Evolutionary conservation across 2,797 vertebrate species (phyloP), one percentile per base, ranked within the genome.

Genomic region (Melopsittacus undulatus): DNA sequence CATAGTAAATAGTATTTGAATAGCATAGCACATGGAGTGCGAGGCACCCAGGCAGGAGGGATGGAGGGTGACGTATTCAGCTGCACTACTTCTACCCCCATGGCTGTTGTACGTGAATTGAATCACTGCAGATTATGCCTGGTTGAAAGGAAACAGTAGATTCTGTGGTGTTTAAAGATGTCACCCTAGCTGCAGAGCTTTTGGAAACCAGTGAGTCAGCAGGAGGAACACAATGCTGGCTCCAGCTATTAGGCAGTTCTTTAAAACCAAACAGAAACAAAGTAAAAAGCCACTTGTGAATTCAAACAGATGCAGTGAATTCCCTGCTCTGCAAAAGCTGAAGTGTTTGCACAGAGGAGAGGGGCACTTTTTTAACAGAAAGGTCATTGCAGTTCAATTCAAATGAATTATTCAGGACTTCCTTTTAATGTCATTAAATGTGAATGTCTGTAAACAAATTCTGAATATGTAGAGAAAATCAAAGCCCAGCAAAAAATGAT

Each of bases 151-250:
- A 84, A 93, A 88, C 88, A 67, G 94, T 94, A 76, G 77, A 74
- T 94, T 95, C 92, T 52, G 75, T 70, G 89, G 69, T 83, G 82
- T 88, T 96, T 79, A 81, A 92, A 95, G 92, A 89, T 92, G 89
- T 91, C 83, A 81, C 75, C 52, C 74, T 93, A 75, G 6, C 56
- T 4, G 43, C 83, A 93, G 89, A 88, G 95, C 91, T 97, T 96
- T 97, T 59, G 72, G 87, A 96, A 94, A 95, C 54, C 69, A 38
- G 49, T 92, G 95, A 97, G 92, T 97, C 97, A 97, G 94, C 95
- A 90, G 87, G 89, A 95, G 93, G 46, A 77, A 69, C 76, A 94
- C 89, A 95, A 94, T 92, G 85, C 54, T 15, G 23, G 90, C 93
- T 95, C 94, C 90, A 87, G 95, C 95, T 82, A 95, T 92, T 90